A percentile compares a stretch with the other conserved stretches of the same genome.
These are phyloP conservation scores for Lepeophtheirus salmonis DNA, from an alignment of 1,140 invertebrate species.

Conservation along the genomic window DNA sequence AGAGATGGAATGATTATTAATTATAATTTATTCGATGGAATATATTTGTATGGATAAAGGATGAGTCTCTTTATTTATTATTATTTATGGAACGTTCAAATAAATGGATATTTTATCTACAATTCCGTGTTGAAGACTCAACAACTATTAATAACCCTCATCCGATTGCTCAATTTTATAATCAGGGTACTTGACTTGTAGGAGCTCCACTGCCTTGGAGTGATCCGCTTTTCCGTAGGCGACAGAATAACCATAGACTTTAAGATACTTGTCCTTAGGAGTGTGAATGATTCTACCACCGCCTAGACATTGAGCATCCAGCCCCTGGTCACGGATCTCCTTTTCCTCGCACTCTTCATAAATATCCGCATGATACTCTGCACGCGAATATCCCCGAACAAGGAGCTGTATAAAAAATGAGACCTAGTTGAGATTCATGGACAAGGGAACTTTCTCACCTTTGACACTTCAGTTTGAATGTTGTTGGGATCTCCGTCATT, in stretches of 20 bases:
- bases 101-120: neutral
- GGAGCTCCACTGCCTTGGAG: conserved; percentile 43
- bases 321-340: conserved; percentile 29
- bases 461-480: conserved; percentile 10
- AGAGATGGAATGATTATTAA: too few species aligned
- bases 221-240: conserved; percentile 72
- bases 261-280: conserved; percentile 44
- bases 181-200: conserved; percentile 49
- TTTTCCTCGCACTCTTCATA: conserved; percentile 38
- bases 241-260: conserved; percentile 72
- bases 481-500: conserved; percentile 25
- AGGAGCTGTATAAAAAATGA: conserved; percentile 33
- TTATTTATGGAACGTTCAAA: neutral
- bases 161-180: conserved; percentile 56
- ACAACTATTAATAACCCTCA: conserved; percentile 62
- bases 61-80: neutral
- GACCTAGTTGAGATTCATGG: neutral
- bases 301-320: conserved; percentile 52
- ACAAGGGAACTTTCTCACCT: neutral
- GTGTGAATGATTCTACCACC: conserved; percentile 66
- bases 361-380: conserved; percentile 51
- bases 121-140: too few species aligned
- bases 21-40: too few species aligned
- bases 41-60: neutral
- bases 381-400: conserved; percentile 48